Evolutionary conservation across 1,140 invertebrate species (phyloP).

Genomic region (Musca vetustissima): DNA sequence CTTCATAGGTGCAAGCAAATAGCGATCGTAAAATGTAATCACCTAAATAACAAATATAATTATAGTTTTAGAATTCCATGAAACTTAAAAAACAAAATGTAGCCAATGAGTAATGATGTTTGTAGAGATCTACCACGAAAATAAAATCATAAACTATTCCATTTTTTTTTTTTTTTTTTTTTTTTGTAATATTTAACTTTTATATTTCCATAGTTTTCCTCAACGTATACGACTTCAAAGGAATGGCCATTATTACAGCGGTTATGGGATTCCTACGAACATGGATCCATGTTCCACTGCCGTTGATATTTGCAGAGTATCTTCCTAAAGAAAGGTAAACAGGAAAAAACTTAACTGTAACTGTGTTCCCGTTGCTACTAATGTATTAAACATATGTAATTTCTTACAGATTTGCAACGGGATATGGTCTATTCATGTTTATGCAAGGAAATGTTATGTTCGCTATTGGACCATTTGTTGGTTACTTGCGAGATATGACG

Average conservation of each 20-base stretch:
- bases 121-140: slow-evolving; percentile 15
- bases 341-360: no score
- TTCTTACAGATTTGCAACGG: slow-evolving; percentile 59
- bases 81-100: no score
- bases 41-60: no score
- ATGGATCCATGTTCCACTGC: slow-evolving; percentile 60
- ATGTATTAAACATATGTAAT: no score
- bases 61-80: no score
- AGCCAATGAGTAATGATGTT: no score
- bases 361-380: no score
- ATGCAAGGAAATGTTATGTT: slow-evolving; percentile 57
- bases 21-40: no score
- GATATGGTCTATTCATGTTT: slow-evolving; percentile 67
- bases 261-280: slow-evolving; percentile 61
- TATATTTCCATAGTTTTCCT: slow-evolving; percentile 36
- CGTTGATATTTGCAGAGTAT: slow-evolving; percentile 64
- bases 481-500: slow-evolving; percentile 50
- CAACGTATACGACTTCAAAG: slow-evolving; percentile 41
- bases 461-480: slow-evolving; percentile 46
- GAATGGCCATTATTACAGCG: slow-evolving; percentile 58
- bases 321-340: slow-evolving; percentile 61
- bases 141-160: not conserved
- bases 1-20: no score
- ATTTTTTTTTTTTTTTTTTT: not conserved
- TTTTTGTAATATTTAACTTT: slow-evolving; percentile 22